Evolutionary conservation across 2,888 invertebrate species (phyloP).

Genomic region (Geophilus truncorum): DNA sequence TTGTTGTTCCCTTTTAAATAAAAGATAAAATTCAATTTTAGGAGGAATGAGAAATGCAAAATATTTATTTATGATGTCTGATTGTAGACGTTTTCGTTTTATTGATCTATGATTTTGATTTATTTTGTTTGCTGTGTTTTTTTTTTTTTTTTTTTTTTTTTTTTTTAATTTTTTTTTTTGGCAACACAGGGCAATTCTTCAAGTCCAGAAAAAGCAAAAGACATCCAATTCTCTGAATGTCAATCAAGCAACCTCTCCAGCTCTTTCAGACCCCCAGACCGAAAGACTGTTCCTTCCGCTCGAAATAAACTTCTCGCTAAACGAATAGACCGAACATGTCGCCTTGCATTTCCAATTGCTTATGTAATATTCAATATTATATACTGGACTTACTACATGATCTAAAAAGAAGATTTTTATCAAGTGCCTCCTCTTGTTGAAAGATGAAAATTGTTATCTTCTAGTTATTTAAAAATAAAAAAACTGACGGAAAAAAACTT

Average conservation of each 20-base stretch:
- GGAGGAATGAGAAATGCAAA: too few species aligned
- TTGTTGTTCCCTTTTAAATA: too few species aligned
- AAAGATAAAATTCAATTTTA: too few species aligned
- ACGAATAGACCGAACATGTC: slow-evolving; percentile 37
- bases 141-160: background rate
- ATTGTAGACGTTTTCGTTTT: too few species aligned
- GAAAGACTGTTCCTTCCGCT: background rate
- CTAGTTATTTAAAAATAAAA: background rate
- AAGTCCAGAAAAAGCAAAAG: background rate
- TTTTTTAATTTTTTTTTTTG: background rate
- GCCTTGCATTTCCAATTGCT: slow-evolving; percentile 39
- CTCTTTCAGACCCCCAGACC: background rate
- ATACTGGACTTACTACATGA: slow-evolving; percentile 39
- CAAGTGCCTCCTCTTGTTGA: background rate
- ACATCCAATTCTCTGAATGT: background rate
- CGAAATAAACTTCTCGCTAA: slow-evolving; percentile 30
- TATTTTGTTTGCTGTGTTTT: too few species aligned
- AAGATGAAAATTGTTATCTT: background rate
- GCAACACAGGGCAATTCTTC: background rate
- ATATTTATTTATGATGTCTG: too few species aligned
- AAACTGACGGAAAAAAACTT: background rate
- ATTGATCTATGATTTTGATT: too few species aligned
- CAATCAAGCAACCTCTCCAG: background rate
- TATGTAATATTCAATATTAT: slow-evolving; percentile 39
- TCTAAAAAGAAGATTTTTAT: background rate